Base-by-base conservation (phyloP, 2,113 vertebrate species). In the Natator depressus region DNA sequence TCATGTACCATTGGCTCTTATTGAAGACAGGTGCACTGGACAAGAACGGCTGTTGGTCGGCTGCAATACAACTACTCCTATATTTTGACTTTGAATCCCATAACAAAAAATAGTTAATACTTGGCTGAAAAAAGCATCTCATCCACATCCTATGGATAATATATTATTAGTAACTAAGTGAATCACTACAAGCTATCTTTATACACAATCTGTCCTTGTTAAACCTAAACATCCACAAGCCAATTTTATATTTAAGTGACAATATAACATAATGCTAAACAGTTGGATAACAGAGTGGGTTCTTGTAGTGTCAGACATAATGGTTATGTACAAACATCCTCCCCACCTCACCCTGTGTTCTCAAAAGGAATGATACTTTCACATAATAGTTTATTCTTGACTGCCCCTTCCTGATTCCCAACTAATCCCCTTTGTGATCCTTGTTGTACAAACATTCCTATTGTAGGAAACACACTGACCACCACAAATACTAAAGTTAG, bases 131-230 rank as follows among this genome's bases (percentile, higher is more conserved):
- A 3, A n/a, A 14, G 9, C n/a, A 51, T 4, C 6, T 51, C 62
- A 17, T 69, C 35, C 92, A 75, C 88, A 85, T 87, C 17, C 83
- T 65, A 76, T 31, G 46, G 85, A 51, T 46, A 22, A 59, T 49
- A 89, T 87, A 85, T 93, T 84, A 88, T 29, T 87, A 89, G 89
- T 53, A 93, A 84, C 27, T 88, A 69, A 27, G 82, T 89, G 59
- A 94, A 95, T 94, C 85, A 94, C 90, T 88, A 65, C 55, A 87
- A 91, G 91, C 83, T 93, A 46, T 80, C 88, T 96, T 80, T 83
- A 87, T 80, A 86, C 81, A 69, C 79, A 57, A 59, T 49, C 93
- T 91, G 80, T 92, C 75, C 79, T 80, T 49, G 86, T 89, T 86
- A 94, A 93, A 54, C 84, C 87, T 85, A n/a, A 86, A 96, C 85